Base-by-base conservation (phyloP, 2,113 vertebrate species). In the Axis porcinus region DNA sequence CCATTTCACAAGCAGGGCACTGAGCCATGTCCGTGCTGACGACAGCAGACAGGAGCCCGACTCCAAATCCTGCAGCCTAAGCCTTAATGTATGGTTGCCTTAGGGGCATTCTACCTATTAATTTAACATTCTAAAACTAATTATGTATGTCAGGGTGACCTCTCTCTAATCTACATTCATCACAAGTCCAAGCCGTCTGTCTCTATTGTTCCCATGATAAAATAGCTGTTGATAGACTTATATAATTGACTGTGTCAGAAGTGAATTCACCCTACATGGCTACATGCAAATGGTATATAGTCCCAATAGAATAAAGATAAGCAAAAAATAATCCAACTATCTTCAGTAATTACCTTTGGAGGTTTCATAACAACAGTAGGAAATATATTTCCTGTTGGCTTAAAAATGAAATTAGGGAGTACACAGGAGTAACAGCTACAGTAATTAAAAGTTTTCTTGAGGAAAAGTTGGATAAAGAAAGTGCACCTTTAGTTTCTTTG, bases 61-160 rank as follows among this genome's bases (percentile, higher is more conserved):
- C 92, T 97, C 96, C 84, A 87, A 57, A 97, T 95, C 97, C 97
- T 98, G 95, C 96, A 98, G 96, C 96, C 97, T 98, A 97, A 97
- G 97, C 95, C 96, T 98, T 95, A 98, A 98, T 86, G 97, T 98
- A 98, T 98, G 94, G 98, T 93, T 98, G 98, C 97, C 98, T 98
- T 98, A 94, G 97, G 98, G 98, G 97, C 97, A 98, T 40, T 82
- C 97, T 97, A 98, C 97, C 98, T 99, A 99, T 99, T 99, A 99
- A 99, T 98, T 98, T 98, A 98, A 98, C 98, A 98, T 98, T 98
- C 98, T 94, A 95, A 98, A 99, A 98, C 98, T 99, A 99, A 99
- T 99, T 99, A 99, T 98, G 97, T 98, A 98, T 98, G 98, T 99
- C 99, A 99, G 98, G 98, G 98, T 99, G 99, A 99, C 99, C 99